Evolutionary conservation across 2,888 invertebrate species (phyloP).

Genomic region (Timema podura): DNA sequence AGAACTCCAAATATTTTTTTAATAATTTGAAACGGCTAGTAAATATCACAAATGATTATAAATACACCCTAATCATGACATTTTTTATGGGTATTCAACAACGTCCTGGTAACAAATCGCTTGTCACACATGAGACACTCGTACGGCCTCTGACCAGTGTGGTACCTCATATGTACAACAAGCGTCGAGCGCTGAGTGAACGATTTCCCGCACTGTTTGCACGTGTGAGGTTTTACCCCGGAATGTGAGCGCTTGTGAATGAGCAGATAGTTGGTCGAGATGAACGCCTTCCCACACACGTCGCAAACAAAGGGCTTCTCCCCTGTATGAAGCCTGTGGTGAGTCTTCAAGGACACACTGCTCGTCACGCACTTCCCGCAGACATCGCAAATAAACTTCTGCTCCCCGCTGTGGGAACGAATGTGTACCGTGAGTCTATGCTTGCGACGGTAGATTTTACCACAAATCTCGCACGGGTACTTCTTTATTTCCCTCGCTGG

Average conservation of each 20-base stretch:
- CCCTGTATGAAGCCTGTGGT: conserved; percentile 57
- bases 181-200: conserved; percentile 34
- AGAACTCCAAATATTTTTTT: no score
- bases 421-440: conserved; percentile 34
- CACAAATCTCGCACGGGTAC: conserved; percentile 37
- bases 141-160: conserved; percentile 34
- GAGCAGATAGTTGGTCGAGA: conserved; percentile 21
- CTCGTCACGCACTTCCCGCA: conserved; percentile 59
- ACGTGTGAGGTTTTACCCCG: conserved; percentile 34
- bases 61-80: conserved; percentile 8
- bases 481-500: conserved; percentile 16
- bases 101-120: conserved; percentile 44
- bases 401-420: conserved; percentile 37
- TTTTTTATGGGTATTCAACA: conserved; percentile 26
- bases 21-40: no score
- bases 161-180: conserved; percentile 26
- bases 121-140: conserved; percentile 57
- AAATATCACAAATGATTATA: no score
- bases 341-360: conserved; percentile 57
- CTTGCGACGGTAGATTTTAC: conserved; percentile 35
- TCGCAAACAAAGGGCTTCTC: conserved; percentile 25
- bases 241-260: conserved; percentile 25
- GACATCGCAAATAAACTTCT: conserved; percentile 54
- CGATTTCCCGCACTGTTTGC: conserved; percentile 40
- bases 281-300: conserved; percentile 36